These are phyloP conservation scores for Callospermophilus lateralis DNA, from an alignment of 2,113 vertebrate species.

Conservation along the genomic window DNA sequence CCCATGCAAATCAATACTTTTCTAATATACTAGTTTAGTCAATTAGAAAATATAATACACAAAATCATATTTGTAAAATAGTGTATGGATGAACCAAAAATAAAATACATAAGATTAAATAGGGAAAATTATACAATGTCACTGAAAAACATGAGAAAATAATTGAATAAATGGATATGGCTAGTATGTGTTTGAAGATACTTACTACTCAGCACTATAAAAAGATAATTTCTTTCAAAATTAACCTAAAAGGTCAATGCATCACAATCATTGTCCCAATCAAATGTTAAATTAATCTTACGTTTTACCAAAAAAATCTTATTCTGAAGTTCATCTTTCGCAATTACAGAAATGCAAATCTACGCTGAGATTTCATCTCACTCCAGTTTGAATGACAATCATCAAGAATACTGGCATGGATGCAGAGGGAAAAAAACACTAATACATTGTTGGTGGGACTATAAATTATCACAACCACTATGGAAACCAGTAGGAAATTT, in stretches of 20 bases:
- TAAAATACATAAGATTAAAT: background rate
- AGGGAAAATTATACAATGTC: background rate
- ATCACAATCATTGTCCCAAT: background rate
- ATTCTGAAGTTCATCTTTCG: background rate
- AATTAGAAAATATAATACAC: background rate
- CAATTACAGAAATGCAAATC: background rate
- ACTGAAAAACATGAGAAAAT: background rate
- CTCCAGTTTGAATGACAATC: too few relatives aligned
- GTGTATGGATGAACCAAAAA: background rate
- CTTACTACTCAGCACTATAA: background rate
- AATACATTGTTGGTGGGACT: background rate
- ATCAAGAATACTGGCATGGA: background rate
- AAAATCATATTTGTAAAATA: background rate
- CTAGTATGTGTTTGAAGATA: background rate
- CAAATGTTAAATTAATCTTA: background rate
- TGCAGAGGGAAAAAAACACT: background rate
- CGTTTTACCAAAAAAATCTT: background rate
- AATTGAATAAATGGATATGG: background rate
- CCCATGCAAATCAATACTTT: background rate
- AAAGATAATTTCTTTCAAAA: constrained; percentile 20
- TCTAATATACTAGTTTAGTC: background rate
- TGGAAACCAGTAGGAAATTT: too few relatives aligned
- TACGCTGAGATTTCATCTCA: too few relatives aligned
- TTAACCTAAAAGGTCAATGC: background rate
- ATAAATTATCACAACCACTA: background rate